phyloP scores from a whole-genome alignment of 2,888 invertebrate species.

The Leptinotarsa rubiginosa region DNA sequence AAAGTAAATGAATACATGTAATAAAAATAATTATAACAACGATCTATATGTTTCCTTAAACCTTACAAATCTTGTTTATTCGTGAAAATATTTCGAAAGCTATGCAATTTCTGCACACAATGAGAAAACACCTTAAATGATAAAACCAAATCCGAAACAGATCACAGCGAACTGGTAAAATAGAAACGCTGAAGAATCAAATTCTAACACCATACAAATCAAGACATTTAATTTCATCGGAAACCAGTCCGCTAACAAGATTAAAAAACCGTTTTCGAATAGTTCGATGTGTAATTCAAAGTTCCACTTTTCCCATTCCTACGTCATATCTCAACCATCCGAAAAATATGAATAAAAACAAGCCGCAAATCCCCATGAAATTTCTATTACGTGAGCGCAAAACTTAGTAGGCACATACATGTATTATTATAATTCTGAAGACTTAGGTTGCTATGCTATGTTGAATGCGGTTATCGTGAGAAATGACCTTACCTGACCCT shows the following conservation, averaged over 20 bases:
- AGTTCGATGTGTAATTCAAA: neutral
- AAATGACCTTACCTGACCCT: conserved; percentile 69
- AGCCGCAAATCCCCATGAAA: conserved; percentile 23
- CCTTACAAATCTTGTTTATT: too few relatives aligned
- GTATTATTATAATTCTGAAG: conserved; percentile 62
- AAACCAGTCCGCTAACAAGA: neutral
- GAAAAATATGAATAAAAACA: conserved; percentile 12
- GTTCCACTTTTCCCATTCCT: neutral
- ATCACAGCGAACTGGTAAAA: too few relatives aligned
- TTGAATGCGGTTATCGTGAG: conserved; percentile 67
- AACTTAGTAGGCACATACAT: conserved; percentile 38
- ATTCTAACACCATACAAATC: too few relatives aligned
- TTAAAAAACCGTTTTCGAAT: neutral
- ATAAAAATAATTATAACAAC: too few relatives aligned
- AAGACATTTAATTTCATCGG: neutral
- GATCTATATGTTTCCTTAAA: too few relatives aligned
- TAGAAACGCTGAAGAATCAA: too few relatives aligned
- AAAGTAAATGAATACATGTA: too few relatives aligned
- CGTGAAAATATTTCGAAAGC: too few relatives aligned
- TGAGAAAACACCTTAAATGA: too few relatives aligned
- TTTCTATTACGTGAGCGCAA: conserved; percentile 25
- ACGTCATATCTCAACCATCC: conserved; percentile 10
- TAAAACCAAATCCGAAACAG: too few relatives aligned
- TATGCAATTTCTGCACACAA: too few relatives aligned
- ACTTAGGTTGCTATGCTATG: conserved; percentile 65